Conservation (phyloP, 1,140 invertebrate species). For the Anoplophora glabripennis region DNA sequence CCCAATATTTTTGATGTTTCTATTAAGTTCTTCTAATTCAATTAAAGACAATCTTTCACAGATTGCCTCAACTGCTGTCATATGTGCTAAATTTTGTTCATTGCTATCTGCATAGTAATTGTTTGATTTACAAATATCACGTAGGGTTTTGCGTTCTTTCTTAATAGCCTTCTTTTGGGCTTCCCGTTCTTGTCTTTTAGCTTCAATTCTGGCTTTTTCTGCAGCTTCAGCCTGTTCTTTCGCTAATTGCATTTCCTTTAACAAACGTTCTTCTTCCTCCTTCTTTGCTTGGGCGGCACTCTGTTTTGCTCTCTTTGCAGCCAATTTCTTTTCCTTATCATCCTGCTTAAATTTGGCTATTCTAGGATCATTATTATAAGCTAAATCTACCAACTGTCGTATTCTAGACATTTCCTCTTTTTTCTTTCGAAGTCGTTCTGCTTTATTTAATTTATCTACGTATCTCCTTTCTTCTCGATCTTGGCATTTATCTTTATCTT, state of each 20-base stretch:
- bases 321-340: constrained; percentile 87
- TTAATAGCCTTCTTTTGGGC: constrained; percentile 77
- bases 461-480: constrained; percentile 92
- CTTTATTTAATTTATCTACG: constrained; percentile 98
- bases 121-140: constrained; percentile 82
- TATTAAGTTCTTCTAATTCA: constrained; percentile 77
- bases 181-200: constrained; percentile 83
- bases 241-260: constrained; percentile 69
- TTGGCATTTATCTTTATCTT: constrained; percentile 96
- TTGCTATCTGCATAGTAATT: constrained; percentile 80
- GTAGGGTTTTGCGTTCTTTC: constrained; percentile 80
- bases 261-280: constrained; percentile 75
- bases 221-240: constrained; percentile 81
- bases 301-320: constrained; percentile 85
- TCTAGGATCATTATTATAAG: constrained; percentile 90
- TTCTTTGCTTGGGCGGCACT: constrained; percentile 80
- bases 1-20: constrained; percentile 64
- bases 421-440: constrained; percentile 83
- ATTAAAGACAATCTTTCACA: constrained; percentile 73
- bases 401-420: constrained; percentile 96
- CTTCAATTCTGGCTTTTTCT: constrained; percentile 74
- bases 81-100: constrained; percentile 73
- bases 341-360: constrained; percentile 91
- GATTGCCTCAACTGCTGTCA: constrained; percentile 87
- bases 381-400: constrained; percentile 84